Conservation (phyloP, 2,797 vertebrate species). For the Peromyscus aztecus region DNA sequence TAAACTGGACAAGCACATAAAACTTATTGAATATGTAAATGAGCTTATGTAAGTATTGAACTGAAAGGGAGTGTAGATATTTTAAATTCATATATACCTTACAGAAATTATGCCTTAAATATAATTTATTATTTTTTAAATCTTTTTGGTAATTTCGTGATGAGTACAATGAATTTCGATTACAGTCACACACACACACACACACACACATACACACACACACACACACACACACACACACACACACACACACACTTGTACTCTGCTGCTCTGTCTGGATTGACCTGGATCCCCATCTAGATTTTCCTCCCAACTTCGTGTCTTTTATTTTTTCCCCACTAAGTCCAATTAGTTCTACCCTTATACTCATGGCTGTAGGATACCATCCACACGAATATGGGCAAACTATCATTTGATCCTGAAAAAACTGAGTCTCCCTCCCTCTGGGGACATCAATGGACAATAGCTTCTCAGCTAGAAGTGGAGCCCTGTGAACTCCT, state of each 20-base stretch:
- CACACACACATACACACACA: not conserved
- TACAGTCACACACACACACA: not conserved
- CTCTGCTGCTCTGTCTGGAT: not conserved
- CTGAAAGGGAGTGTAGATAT: not conserved
- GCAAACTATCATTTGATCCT: not conserved
- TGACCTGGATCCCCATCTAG: not conserved
- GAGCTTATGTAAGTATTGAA: not conserved
- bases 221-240: not conserved
- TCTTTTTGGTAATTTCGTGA: not conserved
- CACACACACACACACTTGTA: not conserved
- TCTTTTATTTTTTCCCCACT: not conserved
- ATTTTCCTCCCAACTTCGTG: not conserved
- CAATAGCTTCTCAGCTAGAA: not conserved
- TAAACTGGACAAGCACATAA: not conserved
- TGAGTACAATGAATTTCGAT: not conserved
- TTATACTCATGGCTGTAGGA: not conserved
- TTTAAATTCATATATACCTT: not conserved
- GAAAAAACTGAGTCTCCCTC: not conserved
- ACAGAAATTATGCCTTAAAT: not conserved
- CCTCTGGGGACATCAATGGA: not conserved
- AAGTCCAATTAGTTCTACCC: not conserved
- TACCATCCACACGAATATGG: not conserved
- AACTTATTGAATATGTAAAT: not conserved
- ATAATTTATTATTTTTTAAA: not conserved
- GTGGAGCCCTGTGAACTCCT: not conserved